Base-by-base conservation (phyloP, 2,888 invertebrate genomes). In the Aleiodes alternator region DNA sequence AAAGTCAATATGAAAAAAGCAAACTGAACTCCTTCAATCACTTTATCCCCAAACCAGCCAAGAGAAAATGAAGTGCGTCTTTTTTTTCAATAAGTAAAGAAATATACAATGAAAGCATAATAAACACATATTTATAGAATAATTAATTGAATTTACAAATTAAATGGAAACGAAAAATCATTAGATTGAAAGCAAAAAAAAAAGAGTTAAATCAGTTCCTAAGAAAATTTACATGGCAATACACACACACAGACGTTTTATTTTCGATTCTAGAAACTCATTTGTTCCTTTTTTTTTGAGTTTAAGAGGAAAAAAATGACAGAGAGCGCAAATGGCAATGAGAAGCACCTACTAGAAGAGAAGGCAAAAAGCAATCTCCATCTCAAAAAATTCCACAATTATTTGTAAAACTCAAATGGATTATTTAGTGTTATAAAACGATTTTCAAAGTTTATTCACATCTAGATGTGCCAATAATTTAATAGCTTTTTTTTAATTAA, bases 331-430 rank as follows among this genome's bases (percentile, higher is more conserved):
- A 51, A 61, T 61, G 34, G 61, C 14, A 64, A 48, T 64, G n/a
- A 23, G 16, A 64, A 64, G 64, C 64, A 64, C 48, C 48, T 9
- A 14, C 64, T 43, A 43, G 48, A 64, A 43, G 7, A 43, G 7
- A 43, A 9, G 11, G 43, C 3, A 8, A 43, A 43, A 43, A 43
- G 43, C 43, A 43, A 43, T 9, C 43, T 43, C 43, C 9, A 43
- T 43, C 43, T 43, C 43, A 43, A 43, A 76, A 68, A 71, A 70
- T 76, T 76, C 57, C 70, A 69, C 69, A 73, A 16, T 66, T 11
- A 53, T 74, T 66, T 53, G 59, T 59, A 72, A 77, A 66, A 53
- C 69, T 61, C 72, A 69, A 70, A 57, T 48, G 61, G 29, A 64
- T 34, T 64, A 69, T 14, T 73, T 53, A 59, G 53, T 57, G 51